phyloP scores from a whole-genome alignment of 2,797 vertebrate genomes.

The Florisuga fusca region DNA sequence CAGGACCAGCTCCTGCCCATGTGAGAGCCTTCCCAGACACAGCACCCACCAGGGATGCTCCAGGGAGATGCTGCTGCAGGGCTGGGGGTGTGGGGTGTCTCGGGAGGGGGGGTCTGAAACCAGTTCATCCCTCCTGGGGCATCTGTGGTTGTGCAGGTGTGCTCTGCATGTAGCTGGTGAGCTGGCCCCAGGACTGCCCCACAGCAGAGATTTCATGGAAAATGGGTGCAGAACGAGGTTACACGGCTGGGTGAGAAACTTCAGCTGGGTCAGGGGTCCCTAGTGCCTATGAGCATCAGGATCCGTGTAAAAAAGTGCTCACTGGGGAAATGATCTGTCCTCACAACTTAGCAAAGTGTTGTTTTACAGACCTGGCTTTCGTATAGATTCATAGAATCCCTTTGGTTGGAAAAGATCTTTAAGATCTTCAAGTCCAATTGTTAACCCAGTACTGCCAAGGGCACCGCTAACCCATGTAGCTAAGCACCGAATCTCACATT shows the following conservation, averaged over 20 bases:
- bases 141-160: neutral
- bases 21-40: accelerated
- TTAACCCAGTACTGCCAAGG: too few relatives aligned
- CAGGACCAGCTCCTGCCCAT: accelerated
- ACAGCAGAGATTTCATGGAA: accelerated
- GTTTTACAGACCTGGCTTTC: neutral
- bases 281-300: neutral
- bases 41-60: accelerated
- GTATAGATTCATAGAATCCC: too few relatives aligned
- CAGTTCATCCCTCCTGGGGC: neutral
- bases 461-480: too few relatives aligned
- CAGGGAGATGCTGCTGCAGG: neutral
- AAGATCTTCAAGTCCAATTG: too few relatives aligned
- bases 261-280: neutral
- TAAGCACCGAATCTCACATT: too few relatives aligned
- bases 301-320: neutral
- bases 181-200: too few relatives aligned
- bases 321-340: accelerated
- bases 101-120: neutral
- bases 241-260: accelerated
- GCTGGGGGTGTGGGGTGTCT: accelerated
- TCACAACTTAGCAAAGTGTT: accelerated
- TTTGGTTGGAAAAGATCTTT: too few relatives aligned
- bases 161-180: neutral
- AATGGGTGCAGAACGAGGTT: neutral